These are phyloP conservation scores for Leptogaster cylindrica DNA, from an alignment of 2,888 invertebrate species.

Conservation along the genomic window DNA sequence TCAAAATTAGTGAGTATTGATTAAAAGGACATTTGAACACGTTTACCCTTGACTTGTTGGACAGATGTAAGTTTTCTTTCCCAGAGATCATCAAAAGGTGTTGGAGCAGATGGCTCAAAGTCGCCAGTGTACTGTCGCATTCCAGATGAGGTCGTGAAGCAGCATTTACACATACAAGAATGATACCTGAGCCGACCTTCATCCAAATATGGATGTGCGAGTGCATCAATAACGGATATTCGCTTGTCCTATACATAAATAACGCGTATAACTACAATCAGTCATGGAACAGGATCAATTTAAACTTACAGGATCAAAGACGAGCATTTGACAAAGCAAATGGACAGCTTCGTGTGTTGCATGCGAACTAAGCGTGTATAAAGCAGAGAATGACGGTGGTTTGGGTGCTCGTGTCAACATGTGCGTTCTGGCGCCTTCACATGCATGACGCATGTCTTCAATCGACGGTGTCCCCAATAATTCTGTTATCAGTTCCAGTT, in stretches of 20 bases:
- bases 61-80: slow-evolving; percentile 92
- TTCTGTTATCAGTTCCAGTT: slow-evolving; percentile 97
- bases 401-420: slow-evolving; percentile 88
- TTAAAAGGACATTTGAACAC: neutral
- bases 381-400: slow-evolving; percentile 84
- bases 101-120: slow-evolving; percentile 89
- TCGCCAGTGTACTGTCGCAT: slow-evolving; percentile 91
- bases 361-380: slow-evolving; percentile 90
- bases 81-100: slow-evolving; percentile 95
- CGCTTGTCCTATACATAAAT: slow-evolving; percentile 77
- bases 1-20: slow-evolving; percentile 26
- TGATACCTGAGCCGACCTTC: slow-evolving; percentile 98
- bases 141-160: slow-evolving; percentile 79
- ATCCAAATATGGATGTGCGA: slow-evolving; percentile 96
- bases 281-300: neutral
- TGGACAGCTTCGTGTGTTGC: slow-evolving; percentile 98
- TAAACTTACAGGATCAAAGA: slow-evolving; percentile 96
- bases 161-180: slow-evolving; percentile 99
- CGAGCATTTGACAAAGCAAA: slow-evolving; percentile 94
- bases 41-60: slow-evolving; percentile 91
- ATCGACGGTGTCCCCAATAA: slow-evolving; percentile 93
- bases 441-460: slow-evolving; percentile 97
- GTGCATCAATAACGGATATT: slow-evolving; percentile 91
- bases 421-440: slow-evolving; percentile 92
- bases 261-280: neutral